Evolutionary conservation across 53 echinoderm and acorn worm genomes (phyloP), one percentile per base, ranked within the genome.

Genomic region (Paracentrotus lividus): DNA sequence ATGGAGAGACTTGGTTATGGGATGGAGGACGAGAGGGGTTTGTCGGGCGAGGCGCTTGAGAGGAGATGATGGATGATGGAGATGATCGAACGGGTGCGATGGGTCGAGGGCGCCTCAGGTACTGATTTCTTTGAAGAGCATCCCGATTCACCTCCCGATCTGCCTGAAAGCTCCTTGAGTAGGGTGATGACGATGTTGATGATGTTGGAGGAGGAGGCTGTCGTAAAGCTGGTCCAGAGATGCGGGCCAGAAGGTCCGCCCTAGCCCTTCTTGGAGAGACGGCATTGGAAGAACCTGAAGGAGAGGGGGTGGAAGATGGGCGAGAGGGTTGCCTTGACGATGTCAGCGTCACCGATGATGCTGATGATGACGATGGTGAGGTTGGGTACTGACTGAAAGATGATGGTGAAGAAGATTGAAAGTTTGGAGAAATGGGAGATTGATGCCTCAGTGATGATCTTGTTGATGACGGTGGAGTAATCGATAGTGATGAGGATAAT

Each of bases 401-500:
- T 43, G 89, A 38, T 38, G 43, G 42, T 89, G 89, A 24, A 8
- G 89, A 89, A 42, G 64, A 86, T 21, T n/a, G 26, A 32, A 34
- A 8, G 54, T 18, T 54, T 9, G 54, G 54, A 33, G 86, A 86
- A 12, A 81, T 12, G 0, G 57, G 21, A 0, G 86, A 56, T n/a
- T 36, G 54, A 12, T 86, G 55, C 20, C 89, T 90, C 26, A 33
- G 34, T 21, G 72, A 68, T 49, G 90, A 72, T 16, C n/a, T n/a
- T n/a, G 51, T 72, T 13, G 90, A 90, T 24, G 90, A 72, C 8
- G 89, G 89, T 24, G 90, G 90, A 27, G 90, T 49, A 24, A 90
- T 90, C 20, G 90, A 51, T 72, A 90, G 69, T 12, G 90, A 45
- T 61, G 89, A 89, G 4, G 90, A 90, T 34, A 72, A 47, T 33